Evolutionary conservation across 1,140 invertebrate genomes (phyloP).

Genomic region (Vanessa tameamea): DNA sequence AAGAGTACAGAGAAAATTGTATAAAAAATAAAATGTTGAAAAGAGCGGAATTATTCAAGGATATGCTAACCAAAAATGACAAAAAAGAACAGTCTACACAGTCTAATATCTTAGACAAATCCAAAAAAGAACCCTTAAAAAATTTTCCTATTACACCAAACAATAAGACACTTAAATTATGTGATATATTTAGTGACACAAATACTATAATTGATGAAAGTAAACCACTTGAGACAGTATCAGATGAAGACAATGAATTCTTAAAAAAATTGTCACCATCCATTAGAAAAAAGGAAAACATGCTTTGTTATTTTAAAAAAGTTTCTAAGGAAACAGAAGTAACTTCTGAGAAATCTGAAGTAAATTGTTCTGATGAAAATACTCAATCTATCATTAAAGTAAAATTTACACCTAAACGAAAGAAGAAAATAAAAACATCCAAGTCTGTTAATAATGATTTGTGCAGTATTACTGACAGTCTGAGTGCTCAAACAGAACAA

Average conservation of each 20-base stretch:
- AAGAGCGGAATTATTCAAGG: conserved; percentile 80
- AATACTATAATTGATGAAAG: conserved; percentile 28
- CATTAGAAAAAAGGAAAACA: conserved; percentile 81
- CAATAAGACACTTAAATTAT: conserved; percentile 47
- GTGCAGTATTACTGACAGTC: not conserved
- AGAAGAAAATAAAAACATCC: conserved; percentile 40
- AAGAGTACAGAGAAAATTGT: conserved; percentile 78
- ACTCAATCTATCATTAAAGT: conserved; percentile 56
- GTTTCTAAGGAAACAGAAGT: conserved; percentile 48
- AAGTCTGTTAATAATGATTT: conserved; percentile 1
- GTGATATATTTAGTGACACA: conserved; percentile 55
- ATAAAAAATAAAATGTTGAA: conserved; percentile 81
- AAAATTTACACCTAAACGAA: conserved; percentile 54
- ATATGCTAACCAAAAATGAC: conserved; percentile 61
- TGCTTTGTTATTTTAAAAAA: conserved; percentile 81
- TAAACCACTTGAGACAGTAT: conserved; percentile 41
- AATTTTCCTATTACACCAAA: not conserved
- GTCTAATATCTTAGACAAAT: not conserved
- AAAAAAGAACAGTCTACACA: conserved; percentile 25
- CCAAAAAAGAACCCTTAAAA: not conserved
- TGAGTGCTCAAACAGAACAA: not conserved
- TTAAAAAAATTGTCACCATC: conserved; percentile 78
- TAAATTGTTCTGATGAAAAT: conserved; percentile 22
- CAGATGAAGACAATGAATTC: conserved; percentile 68
- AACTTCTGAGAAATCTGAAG: conserved; percentile 38